Base-by-base conservation (phyloP, 2,888 invertebrate species). In the Oscheius sp. region DNA sequence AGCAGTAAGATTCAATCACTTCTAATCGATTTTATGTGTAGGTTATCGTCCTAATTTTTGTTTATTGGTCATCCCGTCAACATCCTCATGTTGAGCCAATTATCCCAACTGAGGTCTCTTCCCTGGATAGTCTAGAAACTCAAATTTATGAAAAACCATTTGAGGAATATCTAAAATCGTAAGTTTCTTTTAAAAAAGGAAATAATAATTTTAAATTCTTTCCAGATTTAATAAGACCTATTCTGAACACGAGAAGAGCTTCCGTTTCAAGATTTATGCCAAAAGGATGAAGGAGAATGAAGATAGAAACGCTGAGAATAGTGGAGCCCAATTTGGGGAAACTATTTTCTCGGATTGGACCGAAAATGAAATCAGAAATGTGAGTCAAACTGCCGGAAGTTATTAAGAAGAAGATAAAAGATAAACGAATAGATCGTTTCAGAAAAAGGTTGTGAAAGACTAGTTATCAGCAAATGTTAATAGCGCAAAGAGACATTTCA, bases 281-380 rank as follows among this genome's bases (percentile, higher is more conserved):
- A 3, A 50, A 3, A 75, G 65, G 66, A 69, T 75, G 2, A 39
- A 34, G 23, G 71, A 75, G 17, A 64, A 65, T n/a, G 71, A 75
- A 52, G n/a, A n/a, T n/a, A n/a, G n/a, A n/a, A n/a, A n/a, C n/a
- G n/a, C n/a, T n/a, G 53, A 37, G 27, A 12, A 70, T 27, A 52
- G 31, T 15, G 71, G 73, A n/a, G 25, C 72, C 8, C 72, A 72
- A 48, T 39, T 72, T 2, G 76, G 72, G 27, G 58, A 73, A 6
- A 76, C 71, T 15, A 53, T 71, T 20, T 76, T 71, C 34, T 45
- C 76, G 6, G 76, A 76, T 34, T 70, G 74, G 70, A 68, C 71
- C 1, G 64, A 72, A 15, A 55, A 58, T 0, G 76, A 76, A 39
- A 25, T 76, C n/a, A n/a, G n/a, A n/a, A n/a, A n/a, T n/a, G n/a